Conservation (phyloP, 2,888 invertebrate genomes). For the Cryptophagus acutangulus region DNA sequence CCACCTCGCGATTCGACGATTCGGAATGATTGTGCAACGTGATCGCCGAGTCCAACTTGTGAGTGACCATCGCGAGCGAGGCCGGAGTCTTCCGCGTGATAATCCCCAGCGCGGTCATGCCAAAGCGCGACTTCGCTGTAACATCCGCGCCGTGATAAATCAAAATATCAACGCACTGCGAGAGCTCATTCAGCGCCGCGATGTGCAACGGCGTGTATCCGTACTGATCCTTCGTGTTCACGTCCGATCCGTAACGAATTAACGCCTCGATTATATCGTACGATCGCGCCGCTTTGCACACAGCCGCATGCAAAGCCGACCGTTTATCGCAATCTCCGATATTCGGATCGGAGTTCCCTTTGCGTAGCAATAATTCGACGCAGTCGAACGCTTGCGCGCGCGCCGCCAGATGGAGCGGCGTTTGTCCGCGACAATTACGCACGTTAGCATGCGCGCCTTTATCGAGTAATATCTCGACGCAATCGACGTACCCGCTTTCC, state of each 20-base stretch:
- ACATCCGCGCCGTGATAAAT: constrained; percentile 83
- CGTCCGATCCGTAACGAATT: constrained; percentile 75
- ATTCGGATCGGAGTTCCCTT: constrained; percentile 73
- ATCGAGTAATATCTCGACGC: constrained; percentile 67
- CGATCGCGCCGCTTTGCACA: constrained; percentile 76
- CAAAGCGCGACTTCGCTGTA: constrained; percentile 82
- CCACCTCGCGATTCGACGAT: constrained; percentile 72
- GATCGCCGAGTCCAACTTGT: constrained; percentile 76
- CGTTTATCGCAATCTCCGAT: constrained; percentile 75
- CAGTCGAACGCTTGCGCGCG: constrained; percentile 75
- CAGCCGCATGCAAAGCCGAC: constrained; percentile 77
- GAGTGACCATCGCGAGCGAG: constrained; percentile 75
- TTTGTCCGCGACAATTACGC: constrained; percentile 74
- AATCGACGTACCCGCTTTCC: constrained; percentile 79
- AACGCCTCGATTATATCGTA: constrained; percentile 76
- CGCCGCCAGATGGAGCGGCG: constrained; percentile 80
- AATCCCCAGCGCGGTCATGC: constrained; percentile 79
- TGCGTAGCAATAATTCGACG: constrained; percentile 69
- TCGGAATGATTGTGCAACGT: constrained; percentile 73
- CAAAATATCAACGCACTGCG: constrained; percentile 78
- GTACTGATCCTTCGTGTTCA: constrained; percentile 78
- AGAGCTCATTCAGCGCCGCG: constrained; percentile 78
- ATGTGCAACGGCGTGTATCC: constrained; percentile 82
- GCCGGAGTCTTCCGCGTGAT: constrained; percentile 83
- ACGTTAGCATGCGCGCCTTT: constrained; percentile 72